phyloP scores from a whole-genome alignment of 2,113 vertebrate species.

The Myanophis thanlyinensis region DNA sequence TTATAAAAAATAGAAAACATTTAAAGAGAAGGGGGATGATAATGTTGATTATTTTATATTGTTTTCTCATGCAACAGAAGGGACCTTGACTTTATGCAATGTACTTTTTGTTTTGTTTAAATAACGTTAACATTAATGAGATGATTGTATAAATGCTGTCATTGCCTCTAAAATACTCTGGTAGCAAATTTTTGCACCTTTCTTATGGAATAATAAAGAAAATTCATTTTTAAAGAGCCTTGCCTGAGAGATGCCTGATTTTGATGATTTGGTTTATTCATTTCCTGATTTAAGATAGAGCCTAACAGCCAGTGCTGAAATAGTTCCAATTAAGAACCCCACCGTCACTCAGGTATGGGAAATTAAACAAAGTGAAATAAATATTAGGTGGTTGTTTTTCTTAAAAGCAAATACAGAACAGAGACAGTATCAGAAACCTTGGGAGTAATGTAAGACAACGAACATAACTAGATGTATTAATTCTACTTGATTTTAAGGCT shows the following conservation, averaged over 20 bases:
- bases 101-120: not conserved
- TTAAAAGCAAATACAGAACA: not conserved
- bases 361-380: not conserved
- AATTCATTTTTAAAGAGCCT: not conserved
- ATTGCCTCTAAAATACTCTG: not conserved
- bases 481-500: not conserved
- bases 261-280: not conserved
- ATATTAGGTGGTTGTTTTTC: not conserved
- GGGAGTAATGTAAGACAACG: not conserved
- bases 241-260: not conserved
- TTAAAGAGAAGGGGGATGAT: no score
- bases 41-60: not conserved
- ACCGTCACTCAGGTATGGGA: not conserved
- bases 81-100: not conserved
- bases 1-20: not conserved
- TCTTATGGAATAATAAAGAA: not conserved
- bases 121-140: not conserved
- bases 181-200: not conserved
- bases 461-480: not conserved
- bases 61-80: not conserved
- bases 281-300: constrained; percentile 6
- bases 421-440: constrained; percentile 22
- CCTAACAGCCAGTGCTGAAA: not conserved
- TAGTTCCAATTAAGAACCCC: not conserved
- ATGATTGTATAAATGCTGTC: not conserved